Base-by-base conservation (phyloP, 2,113 vertebrate genomes). In the Psittacula cyanocephala region DNA sequence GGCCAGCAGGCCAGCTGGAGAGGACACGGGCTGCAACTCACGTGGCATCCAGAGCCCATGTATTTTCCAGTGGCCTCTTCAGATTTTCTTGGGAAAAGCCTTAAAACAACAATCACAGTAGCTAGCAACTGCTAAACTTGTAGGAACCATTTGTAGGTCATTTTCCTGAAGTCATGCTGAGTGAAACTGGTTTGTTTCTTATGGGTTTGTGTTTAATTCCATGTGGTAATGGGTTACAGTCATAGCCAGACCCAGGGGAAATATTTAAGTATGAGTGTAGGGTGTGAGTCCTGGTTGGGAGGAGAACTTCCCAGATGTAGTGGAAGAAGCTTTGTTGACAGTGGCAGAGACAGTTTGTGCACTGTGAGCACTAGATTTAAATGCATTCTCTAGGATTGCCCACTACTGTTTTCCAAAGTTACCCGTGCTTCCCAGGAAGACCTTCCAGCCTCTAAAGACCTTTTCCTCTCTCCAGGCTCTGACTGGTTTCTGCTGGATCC, bases 401-500 rank as follows among this genome's bases (percentile, higher is more conserved):
- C 79, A 19, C 31, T 27, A 13, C 31, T 13, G 1, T 27, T 79
- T 31, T 33, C 33, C 62, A 44, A 29, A 78, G 65, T 35, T 24
- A 20, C 5, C 31, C 0, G 0, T 72, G 44, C 39, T 81, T 81
- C 55, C 81, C 50, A 67, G 92, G 50, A 72, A 29, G 62, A 10
- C 16, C 9, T 47, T 18, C 47, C 46, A 57, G 13, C 64, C 49
- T 59, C 46, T 27, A 28, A 28, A 78, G 60, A 47, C 3, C 16
- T 71, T 35, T 43, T 43, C 19, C 70, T 82, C 70, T 33, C 43
- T 64, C n/a, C 78, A 59, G 67, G 77, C 64, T 62, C 85, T 69
- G 68, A 17, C 41, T 93, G 78, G 12, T 49, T 77, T 68, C 82
- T 96, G 92, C 92, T 95, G 92, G 39, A 62, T 59, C 71, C 71